Base-by-base conservation (phyloP, 1,140 invertebrate genomes). In the Pseudomyrmex concolor region DNA sequence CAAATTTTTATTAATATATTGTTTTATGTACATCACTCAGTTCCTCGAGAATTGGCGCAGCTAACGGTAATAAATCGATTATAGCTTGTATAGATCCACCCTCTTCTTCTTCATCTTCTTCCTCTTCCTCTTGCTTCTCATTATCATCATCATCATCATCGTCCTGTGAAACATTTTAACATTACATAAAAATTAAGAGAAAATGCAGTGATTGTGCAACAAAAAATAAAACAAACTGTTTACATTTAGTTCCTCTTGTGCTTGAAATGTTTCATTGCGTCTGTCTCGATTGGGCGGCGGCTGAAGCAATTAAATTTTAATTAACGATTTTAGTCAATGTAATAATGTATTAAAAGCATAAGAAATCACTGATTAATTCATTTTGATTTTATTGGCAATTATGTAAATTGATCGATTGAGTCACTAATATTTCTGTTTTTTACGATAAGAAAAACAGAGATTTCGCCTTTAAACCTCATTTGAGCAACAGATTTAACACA, bases 1-100 rank as follows among this genome's bases (percentile, higher is more conserved):
- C 64, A 81, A 84, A 43, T 76, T 34, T 34, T 55, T 59, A 10
- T 72, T 15, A 9, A 48, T 67, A 34, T 9, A 71, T 74, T 19
- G 54, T 85, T 7, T 34, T 7, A 34, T 89, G 92, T 92, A 94
- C 94, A 64, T 94, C 91, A 84, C 93, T 94, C 4, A 94, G 88
- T 72, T 94, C 94, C 77, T 94, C 92, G 3, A 94, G 81, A 74
- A 94, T 89, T 0, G 94, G 94, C 0, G 90, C 87, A 34, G 90
- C 66, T 5, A 94, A 57, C 9, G 92, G 92, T 55, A 94, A 48
- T 5, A 94, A 80, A 12, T 92, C 92, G 13, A 92, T 55, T 0
- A 94, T 0, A 0, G 90, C 86, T 67, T 91, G 86, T 13, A 94
- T 59, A 1, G 91, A 93, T 22, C 93, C 93, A 55, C 68, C 87